Conservation (phyloP, 2,113 vertebrate species). For the Thamnaconus septentrionalis region DNA sequence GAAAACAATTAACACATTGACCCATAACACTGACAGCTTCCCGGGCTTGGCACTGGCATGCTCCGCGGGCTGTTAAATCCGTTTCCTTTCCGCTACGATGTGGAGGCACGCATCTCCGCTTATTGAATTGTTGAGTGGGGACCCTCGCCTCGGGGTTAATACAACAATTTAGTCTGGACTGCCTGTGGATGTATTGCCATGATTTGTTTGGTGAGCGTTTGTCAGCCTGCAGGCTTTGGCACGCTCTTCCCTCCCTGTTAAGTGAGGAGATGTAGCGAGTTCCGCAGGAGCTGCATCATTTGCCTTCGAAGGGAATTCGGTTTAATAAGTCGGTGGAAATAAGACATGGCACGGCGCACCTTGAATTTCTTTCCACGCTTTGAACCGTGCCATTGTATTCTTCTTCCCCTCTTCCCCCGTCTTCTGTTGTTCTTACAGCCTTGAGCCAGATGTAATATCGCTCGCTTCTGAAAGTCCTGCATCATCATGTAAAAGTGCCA, state of each 20-base stretch:
- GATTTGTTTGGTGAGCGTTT: slow-evolving; percentile 72
- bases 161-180: slow-evolving; percentile 75
- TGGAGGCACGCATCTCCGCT: slow-evolving; percentile 62
- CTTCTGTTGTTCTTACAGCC: not conserved
- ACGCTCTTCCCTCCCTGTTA: slow-evolving; percentile 58
- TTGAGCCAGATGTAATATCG: slow-evolving; percentile 13
- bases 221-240: slow-evolving; percentile 68
- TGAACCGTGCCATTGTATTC: not conserved
- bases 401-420: no score
- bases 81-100: slow-evolving; percentile 58
- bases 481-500: not conserved
- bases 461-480: slow-evolving; percentile 11
- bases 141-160: slow-evolving; percentile 74
- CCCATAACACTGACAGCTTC: slow-evolving; percentile 42
- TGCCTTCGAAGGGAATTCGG: slow-evolving; percentile 54
- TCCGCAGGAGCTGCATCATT: slow-evolving; percentile 65
- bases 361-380: slow-evolving; percentile 49
- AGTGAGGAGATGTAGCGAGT: slow-evolving; percentile 69
- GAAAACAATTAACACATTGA: slow-evolving; percentile 67
- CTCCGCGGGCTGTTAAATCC: slow-evolving; percentile 47
- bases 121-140: slow-evolving; percentile 71
- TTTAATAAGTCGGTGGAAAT: slow-evolving; percentile 66
- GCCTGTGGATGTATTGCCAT: slow-evolving; percentile 75
- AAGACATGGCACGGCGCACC: slow-evolving; percentile 58
- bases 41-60: slow-evolving; percentile 23